These are phyloP conservation scores for Caradrina clavipalpis DNA, from an alignment of 2,888 invertebrate genomes.

Conservation along the genomic window DNA sequence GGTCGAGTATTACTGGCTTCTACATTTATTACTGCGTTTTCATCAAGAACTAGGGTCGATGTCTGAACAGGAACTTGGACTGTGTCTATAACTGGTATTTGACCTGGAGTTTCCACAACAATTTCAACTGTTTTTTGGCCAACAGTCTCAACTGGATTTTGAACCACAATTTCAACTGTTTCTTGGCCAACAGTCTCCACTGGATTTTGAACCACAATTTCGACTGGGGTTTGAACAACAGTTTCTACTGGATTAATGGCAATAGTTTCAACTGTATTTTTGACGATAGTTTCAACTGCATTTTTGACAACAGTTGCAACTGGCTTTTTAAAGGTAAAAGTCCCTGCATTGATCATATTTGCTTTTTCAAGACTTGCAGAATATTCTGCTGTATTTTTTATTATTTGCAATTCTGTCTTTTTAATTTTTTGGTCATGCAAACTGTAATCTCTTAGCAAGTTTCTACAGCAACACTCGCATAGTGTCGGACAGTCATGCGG, in stretches of 20 bases:
- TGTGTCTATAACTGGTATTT: neutral
- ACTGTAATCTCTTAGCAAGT: constrained; percentile 41
- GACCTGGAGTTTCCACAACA: neutral
- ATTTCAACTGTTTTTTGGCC: neutral
- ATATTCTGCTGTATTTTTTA: neutral
- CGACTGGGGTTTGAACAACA: too few species aligned
- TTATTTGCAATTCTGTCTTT: neutral
- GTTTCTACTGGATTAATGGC: neutral
- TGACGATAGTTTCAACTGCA: neutral
- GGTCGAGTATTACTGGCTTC: constrained; percentile 14
- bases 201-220: neutral
- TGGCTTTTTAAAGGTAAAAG: neutral
- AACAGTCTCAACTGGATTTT: neutral
- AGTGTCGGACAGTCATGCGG: constrained; percentile 59
- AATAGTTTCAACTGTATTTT: neutral
- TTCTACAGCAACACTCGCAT: constrained; percentile 74
- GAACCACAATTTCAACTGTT: neutral
- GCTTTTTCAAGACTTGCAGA: neutral
- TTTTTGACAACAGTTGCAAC: neutral
- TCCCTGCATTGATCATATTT: neutral
- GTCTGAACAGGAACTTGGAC: neutral
- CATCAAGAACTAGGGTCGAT: neutral
- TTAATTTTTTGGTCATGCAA: constrained; percentile 22
- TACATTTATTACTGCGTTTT: constrained; percentile 19
- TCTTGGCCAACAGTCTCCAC: too few species aligned